Percentiles rank a stretch among this genome's conserved stretches.
These are phyloP conservation scores for Brachypodius melanocephalos DNA, from an alignment of 2,113 vertebrate genomes.

Conservation along the genomic window DNA sequence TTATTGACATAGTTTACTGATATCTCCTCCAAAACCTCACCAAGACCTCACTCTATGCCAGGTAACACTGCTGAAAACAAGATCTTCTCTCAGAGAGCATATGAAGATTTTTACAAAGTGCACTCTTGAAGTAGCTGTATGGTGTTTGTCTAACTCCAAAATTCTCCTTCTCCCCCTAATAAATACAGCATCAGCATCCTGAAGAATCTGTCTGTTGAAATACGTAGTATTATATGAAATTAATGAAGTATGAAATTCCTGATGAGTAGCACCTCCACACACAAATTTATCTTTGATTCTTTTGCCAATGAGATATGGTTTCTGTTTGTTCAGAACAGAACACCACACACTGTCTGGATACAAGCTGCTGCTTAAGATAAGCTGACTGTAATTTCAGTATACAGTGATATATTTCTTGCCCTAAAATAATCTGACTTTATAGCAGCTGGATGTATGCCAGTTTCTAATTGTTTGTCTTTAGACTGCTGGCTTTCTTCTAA, in stretches of 20 bases:
- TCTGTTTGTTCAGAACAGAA: slow-evolving; percentile 27
- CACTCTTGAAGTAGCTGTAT: background rate
- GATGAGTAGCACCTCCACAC: background rate
- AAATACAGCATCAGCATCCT: background rate
- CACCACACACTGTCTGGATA: slow-evolving; percentile 21
- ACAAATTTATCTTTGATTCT: slow-evolving; percentile 25
- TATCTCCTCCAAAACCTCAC: background rate
- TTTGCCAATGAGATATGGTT: background rate
- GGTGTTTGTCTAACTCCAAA: background rate
- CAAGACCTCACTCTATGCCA: background rate
- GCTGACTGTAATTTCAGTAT: slow-evolving; percentile 59
- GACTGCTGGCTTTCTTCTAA: slow-evolving; percentile 58
- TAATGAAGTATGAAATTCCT: no score
- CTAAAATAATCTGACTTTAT: slow-evolving; percentile 59
- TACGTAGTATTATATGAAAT: no score
- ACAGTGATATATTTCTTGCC: slow-evolving; percentile 41
- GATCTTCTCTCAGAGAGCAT: background rate
- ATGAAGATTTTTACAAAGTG: background rate
- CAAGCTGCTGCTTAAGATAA: slow-evolving; percentile 71
- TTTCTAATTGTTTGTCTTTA: slow-evolving; percentile 64
- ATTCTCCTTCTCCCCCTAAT: background rate
- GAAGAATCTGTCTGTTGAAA: background rate
- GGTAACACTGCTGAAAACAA: background rate
- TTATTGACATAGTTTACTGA: background rate
- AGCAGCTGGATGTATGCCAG: slow-evolving; percentile 57